Evolutionary conservation across 2,113 vertebrate species (phyloP).

Genomic region (Mungos mungo): DNA sequence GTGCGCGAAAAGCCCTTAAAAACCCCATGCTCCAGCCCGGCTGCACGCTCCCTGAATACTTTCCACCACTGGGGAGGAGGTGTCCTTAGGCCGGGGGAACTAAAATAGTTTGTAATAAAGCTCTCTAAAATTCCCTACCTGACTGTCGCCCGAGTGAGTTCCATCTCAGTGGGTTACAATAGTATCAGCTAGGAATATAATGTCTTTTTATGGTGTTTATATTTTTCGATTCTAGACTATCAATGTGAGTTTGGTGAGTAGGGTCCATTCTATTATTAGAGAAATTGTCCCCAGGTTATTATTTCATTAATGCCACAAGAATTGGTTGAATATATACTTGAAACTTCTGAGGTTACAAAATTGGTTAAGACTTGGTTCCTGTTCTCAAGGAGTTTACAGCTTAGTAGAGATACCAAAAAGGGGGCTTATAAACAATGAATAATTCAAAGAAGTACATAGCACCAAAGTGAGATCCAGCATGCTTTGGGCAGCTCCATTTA

Average conservation of each 20-base stretch:
- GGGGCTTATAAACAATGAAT: neutral
- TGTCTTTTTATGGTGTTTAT: neutral
- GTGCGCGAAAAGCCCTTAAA: too few species aligned
- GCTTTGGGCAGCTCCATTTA: neutral
- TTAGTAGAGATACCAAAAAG: neutral
- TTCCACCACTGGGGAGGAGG: too few species aligned
- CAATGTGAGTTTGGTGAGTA: neutral
- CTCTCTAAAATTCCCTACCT: too few species aligned
- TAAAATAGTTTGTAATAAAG: too few species aligned
- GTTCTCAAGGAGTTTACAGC: neutral
- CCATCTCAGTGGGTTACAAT: too few species aligned
- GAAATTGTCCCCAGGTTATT: neutral
- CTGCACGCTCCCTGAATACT: too few species aligned
- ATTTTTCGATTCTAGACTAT: neutral
- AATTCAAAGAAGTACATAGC: neutral
- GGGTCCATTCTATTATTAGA: neutral
- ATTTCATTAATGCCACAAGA: neutral
- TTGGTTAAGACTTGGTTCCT: neutral
- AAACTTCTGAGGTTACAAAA: neutral
- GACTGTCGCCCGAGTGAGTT: too few species aligned
- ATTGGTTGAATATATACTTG: neutral
- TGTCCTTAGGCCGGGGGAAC: too few species aligned
- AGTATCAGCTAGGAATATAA: neutral
- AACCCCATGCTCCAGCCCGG: too few species aligned
- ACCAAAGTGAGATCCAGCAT: neutral